Base-by-base conservation (phyloP, 2,113 vertebrate species). In the Gambusia holbrooki region DNA sequence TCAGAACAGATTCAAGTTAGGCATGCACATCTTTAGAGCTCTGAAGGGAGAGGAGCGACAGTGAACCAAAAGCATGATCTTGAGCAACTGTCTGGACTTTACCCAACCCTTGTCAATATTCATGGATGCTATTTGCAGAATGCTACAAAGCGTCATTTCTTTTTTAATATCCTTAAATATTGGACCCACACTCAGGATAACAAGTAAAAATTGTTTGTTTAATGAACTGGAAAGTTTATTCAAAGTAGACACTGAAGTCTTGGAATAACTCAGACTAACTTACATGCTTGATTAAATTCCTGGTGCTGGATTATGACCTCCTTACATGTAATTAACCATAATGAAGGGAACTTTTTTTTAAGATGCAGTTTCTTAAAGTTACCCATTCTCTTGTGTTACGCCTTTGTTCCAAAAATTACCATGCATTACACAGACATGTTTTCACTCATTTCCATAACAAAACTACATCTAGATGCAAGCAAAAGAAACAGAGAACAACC, bases 311-410 rank as follows among this genome's bases (percentile, higher is more conserved):
- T 81, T 80, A 61, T 76, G 82, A 79, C 85, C 87, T 82, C 79
- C 69, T 88, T 82, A 70, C 84, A 84, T 88, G 61, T 73, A 62
- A 84, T 89, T 86, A 90, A 48, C 51, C n/a, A 37, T 73, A 83
- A 88, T 82, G 79, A 86, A 88, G 45, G 17, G 45, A 7, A 48
- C 14, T 19, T 19, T 48, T 48, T 19, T 19, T 48, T 6, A 89
- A 84, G 76, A 77, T 58, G 60, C 40, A 17, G 19, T 61, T 77
- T 62, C 45, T 69, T 48, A 48, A 80, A 66, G 77, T 71, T 74
- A 13, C 33, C 62, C 84, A 76, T 64, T 54, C 64, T 73, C 65
- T 45, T 28, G 65, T 71, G 45, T 79, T 17, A 27, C 13, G 11
- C 3, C 71, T 62, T 76, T 72, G 74, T 75, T 73, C 13, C 40